Conservation (phyloP, 2,888 invertebrate species). For the Chaitophorus viminalis region DNA sequence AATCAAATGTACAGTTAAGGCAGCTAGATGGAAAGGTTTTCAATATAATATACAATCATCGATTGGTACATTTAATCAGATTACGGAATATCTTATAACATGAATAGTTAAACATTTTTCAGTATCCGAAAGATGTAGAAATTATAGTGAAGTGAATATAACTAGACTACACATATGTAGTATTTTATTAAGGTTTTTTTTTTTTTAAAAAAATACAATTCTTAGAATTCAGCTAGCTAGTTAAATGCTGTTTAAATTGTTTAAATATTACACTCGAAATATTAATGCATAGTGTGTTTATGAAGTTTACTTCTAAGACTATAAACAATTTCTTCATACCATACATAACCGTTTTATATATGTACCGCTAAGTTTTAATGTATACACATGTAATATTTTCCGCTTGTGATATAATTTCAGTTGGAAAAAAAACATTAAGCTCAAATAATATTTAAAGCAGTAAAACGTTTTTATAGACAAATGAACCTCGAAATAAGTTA, state of each 20-base stretch:
- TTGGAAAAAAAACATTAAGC: background rate
- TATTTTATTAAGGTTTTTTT: background rate
- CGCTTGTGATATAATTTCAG: background rate
- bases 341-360: constrained; percentile 10
- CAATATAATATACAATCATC: background rate
- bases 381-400: background rate
- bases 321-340: background rate
- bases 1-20: background rate
- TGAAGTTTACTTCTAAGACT: constrained; percentile 8
- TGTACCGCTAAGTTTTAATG: background rate
- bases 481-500: too few species aligned
- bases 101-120: background rate
- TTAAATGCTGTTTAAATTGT: background rate
- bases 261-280: background rate
- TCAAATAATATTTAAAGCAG: background rate
- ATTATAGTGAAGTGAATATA: background rate
- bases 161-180: background rate
- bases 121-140: background rate
- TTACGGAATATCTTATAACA: background rate
- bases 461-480: too few species aligned
- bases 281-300: background rate
- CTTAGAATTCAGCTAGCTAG: background rate
- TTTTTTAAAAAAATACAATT: background rate
- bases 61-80: background rate
- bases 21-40: background rate